Conservation (phyloP, 1,140 invertebrate species). For the Drosophila busckii region DNA sequence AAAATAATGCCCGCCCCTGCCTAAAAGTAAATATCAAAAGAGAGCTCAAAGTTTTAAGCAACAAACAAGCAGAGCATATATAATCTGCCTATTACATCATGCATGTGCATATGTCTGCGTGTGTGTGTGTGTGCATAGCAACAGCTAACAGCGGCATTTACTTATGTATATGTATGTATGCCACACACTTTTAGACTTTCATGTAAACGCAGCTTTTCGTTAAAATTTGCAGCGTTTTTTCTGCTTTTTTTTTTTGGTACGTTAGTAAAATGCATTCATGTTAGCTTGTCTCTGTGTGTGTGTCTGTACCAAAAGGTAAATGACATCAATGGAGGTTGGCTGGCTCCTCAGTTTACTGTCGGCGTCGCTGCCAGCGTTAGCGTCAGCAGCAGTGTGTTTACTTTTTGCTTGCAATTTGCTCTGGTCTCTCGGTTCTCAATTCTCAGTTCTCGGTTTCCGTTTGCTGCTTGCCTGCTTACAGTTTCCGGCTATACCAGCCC, state of each 20-base stretch:
- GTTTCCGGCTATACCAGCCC: constrained; percentile 63
- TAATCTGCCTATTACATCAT: too few relatives aligned
- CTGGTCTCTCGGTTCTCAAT: constrained; percentile 13
- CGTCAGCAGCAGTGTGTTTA: constrained; percentile 35
- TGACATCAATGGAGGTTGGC: constrained; percentile 74
- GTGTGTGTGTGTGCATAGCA: too few relatives aligned
- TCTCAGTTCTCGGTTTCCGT: constrained; percentile 54
- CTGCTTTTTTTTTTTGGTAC: too few relatives aligned
- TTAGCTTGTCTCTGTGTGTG: constrained; percentile 14
- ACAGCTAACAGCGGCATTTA: background rate
- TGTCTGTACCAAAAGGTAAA: constrained; percentile 62
- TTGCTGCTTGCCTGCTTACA: constrained; percentile 74
- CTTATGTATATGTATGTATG: constrained; percentile 18
- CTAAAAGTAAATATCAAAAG: too few relatives aligned
- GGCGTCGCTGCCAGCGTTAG: background rate
- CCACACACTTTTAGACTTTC: constrained; percentile 22
- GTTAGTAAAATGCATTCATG: background rate
- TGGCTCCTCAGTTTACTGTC: constrained; percentile 33
- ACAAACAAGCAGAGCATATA: too few relatives aligned
- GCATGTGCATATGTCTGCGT: too few relatives aligned
- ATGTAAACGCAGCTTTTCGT: constrained; percentile 4
- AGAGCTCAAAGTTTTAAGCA: too few relatives aligned
- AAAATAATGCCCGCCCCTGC: too few relatives aligned
- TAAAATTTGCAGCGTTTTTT: too few relatives aligned
- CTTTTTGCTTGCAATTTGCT: constrained; percentile 69